These are phyloP conservation scores for Cordilura impudica DNA, from an alignment of 2,888 invertebrate genomes.

Conservation along the genomic window DNA sequence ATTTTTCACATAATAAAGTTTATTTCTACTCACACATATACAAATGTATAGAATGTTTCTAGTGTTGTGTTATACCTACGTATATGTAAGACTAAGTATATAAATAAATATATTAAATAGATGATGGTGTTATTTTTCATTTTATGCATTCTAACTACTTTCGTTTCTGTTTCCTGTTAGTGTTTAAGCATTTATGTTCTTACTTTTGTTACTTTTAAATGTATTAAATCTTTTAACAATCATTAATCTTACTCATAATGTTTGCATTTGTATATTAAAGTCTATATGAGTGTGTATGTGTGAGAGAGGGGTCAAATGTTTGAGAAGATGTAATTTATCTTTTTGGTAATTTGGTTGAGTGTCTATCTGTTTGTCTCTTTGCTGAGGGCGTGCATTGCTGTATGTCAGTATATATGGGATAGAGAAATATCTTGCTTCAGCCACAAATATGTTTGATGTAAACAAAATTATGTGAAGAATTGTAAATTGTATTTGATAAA, in stretches of 20 bases:
- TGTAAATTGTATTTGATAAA: conserved; percentile 47
- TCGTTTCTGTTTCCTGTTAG: conserved; percentile 8
- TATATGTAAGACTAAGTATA: too few species aligned
- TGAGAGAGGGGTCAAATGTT: conserved; percentile 29
- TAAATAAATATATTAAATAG: background rate
- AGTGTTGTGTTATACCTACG: background rate
- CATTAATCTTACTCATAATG: conserved; percentile 53
- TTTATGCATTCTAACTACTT: background rate
- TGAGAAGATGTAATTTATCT: conserved; percentile 31
- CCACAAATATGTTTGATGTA: conserved; percentile 39
- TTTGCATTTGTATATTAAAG: background rate
- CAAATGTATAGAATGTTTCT: background rate
- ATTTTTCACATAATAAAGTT: conserved; percentile 46
- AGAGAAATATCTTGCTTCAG: background rate
- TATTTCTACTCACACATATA: background rate
- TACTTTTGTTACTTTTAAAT: conserved; percentile 3
- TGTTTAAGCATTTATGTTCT: background rate
- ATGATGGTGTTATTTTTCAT: background rate
- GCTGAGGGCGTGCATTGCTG: background rate
- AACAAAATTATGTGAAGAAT: conserved; percentile 9
- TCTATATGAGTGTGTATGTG: background rate
- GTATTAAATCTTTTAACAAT: conserved; percentile 29
- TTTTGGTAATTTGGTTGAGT: background rate
- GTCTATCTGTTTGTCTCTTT: background rate
- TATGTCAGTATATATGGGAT: background rate